These are phyloP conservation scores for Cyprinodon brontotheroides DNA, from an alignment of 2,113 vertebrate genomes.

Conservation along the genomic window DNA sequence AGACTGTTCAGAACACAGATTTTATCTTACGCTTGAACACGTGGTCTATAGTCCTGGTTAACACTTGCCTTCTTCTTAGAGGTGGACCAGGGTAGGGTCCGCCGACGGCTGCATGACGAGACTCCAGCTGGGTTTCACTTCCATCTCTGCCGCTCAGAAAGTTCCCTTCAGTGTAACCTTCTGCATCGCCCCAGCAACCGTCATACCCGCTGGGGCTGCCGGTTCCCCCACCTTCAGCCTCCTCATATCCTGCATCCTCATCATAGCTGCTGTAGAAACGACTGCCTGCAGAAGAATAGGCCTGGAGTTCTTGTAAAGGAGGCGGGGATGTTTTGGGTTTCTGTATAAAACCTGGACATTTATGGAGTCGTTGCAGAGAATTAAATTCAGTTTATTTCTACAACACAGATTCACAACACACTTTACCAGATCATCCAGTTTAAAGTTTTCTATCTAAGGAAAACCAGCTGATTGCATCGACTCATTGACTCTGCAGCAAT, in stretches of 20 bases:
- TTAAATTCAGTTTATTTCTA: too few species aligned
- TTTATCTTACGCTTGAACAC: not conserved
- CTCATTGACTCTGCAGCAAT: too few species aligned
- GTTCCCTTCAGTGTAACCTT: slow-evolving; percentile 56
- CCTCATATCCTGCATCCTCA: slow-evolving; percentile 51
- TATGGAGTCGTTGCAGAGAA: too few species aligned
- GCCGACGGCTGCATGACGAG: slow-evolving; percentile 26
- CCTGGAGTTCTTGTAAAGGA: slow-evolving; percentile 58
- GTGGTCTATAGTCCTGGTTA: not conserved
- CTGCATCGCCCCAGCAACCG: slow-evolving; percentile 51
- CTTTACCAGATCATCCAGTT: too few species aligned
- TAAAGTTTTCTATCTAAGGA: too few species aligned
- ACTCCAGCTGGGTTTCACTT: slow-evolving; percentile 62
- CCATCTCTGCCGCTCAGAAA: slow-evolving; percentile 65
- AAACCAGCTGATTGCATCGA: too few species aligned
- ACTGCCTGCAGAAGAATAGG: slow-evolving; percentile 46
- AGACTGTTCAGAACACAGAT: not conserved
- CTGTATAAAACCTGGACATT: slow-evolving; percentile 72
- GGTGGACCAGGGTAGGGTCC: slow-evolving; percentile 41
- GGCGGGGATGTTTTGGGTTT: slow-evolving; percentile 68
- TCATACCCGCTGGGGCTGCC: slow-evolving; percentile 33
- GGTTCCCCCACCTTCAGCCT: slow-evolving; percentile 9
- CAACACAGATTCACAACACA: too few species aligned
- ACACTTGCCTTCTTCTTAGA: slow-evolving; percentile 67
- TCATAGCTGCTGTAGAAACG: slow-evolving; percentile 51